phyloP scores from a whole-genome alignment of 2,888 invertebrate species.

The Carcina quercana region DNA sequence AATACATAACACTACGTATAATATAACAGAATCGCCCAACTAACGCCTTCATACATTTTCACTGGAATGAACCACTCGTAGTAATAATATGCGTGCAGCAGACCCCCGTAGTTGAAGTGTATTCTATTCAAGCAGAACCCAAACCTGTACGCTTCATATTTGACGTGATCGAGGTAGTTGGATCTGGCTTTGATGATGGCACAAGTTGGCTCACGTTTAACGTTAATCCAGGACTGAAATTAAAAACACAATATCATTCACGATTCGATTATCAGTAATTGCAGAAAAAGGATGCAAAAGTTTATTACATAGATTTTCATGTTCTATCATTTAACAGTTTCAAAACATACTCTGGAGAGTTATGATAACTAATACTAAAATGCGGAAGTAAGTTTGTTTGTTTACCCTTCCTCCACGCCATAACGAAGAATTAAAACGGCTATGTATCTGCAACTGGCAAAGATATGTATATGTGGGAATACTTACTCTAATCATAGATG shows the following conservation, averaged over 20 bases:
- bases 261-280: not conserved
- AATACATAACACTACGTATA: no score
- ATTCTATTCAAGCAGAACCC: constrained; percentile 1
- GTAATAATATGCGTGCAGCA: not conserved
- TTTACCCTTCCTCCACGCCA: no score
- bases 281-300: no score
- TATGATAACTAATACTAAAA: no score
- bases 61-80: constrained; percentile 11
- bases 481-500: constrained; percentile 2
- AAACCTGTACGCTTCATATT: constrained; percentile 8
- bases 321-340: no score
- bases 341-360: no score
- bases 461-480: not conserved
- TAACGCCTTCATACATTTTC: constrained; percentile 1
- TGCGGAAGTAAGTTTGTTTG: no score
- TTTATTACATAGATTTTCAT: no score
- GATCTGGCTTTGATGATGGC: constrained; percentile 9
- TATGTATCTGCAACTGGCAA: not conserved
- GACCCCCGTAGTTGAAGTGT: not conserved
- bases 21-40: no score
- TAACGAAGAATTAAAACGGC: no score
- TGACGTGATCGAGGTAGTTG: constrained; percentile 4
- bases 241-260: not conserved
- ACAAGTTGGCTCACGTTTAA: constrained; percentile 4
- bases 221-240: not conserved